Conservation (phyloP, 2,888 invertebrate genomes). For the Encarsia formosa region DNA sequence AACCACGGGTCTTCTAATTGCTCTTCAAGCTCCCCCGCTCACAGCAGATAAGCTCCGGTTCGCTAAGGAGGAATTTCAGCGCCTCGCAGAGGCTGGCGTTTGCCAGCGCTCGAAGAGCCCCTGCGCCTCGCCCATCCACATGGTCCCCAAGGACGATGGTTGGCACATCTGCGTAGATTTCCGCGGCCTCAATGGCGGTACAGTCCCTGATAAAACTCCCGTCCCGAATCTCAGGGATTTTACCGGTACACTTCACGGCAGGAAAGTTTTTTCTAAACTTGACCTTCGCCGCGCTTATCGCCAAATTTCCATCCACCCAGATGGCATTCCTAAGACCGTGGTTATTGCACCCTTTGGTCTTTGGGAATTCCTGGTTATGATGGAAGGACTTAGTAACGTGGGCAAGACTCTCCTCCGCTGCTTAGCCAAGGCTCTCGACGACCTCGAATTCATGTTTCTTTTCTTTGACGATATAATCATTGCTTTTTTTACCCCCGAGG, state of each 20-base stretch:
- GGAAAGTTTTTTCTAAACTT: neutral
- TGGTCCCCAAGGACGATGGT: no score
- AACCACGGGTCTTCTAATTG: conserved; percentile 39
- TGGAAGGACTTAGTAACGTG: neutral
- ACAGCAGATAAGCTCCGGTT: conserved; percentile 35
- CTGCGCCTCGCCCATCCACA: no score
- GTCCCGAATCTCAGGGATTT: neutral
- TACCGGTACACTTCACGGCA: neutral
- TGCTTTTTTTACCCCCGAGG: neutral
- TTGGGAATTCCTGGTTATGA: neutral
- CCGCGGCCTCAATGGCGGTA: conserved; percentile 31
- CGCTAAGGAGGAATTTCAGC: no score
- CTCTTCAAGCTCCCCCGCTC: conserved; percentile 36
- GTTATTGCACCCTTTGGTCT: neutral
- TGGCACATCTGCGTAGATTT: conserved; percentile 34
- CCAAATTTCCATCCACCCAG: neutral
- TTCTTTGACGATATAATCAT: neutral
- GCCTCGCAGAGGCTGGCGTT: no score
- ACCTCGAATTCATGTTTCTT: neutral
- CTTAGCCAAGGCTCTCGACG: neutral
- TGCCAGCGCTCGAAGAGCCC: no score
- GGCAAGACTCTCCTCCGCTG: neutral
- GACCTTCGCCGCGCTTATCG: neutral
- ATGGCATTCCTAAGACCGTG: neutral
- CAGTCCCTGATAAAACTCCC: conserved; percentile 34